A percentile compares a stretch with the other conserved stretches of the same genome.
Conservation (phyloP, 2,113 vertebrate genomes). For the Lagopus leucura region DNA sequence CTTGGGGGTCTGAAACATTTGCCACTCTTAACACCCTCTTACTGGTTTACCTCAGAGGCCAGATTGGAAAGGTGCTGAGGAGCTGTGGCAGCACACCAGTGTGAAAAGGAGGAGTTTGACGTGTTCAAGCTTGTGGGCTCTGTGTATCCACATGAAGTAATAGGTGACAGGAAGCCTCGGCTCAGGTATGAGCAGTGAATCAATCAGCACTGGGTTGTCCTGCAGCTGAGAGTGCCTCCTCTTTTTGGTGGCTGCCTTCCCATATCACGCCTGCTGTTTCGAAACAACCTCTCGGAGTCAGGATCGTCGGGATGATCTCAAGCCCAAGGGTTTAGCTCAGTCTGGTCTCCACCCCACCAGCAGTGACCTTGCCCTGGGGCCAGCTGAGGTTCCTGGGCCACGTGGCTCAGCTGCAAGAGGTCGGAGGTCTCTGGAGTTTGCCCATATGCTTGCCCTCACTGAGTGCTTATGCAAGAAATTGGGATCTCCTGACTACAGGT, state of each 20-base stretch:
- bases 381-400: neutral
- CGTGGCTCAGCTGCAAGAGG: neutral
- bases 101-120: neutral
- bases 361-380: neutral
- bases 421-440: neutral
- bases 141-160: neutral
- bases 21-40: neutral
- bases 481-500: neutral
- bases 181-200: slow-evolving; percentile 40
- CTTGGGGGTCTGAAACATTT: neutral
- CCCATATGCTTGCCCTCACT: neutral
- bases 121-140: neutral
- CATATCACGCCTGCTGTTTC: neutral
- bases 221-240: neutral
- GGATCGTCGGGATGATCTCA: neutral
- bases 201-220: neutral
- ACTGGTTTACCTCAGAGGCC: neutral
- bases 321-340: neutral
- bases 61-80: neutral
- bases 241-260: neutral
- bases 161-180: neutral
- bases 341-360: neutral
- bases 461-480: neutral
- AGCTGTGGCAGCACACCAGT: neutral
- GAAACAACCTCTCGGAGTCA: neutral